These are phyloP conservation scores for Bombylius major DNA, from an alignment of 2,888 invertebrate genomes.

Conservation along the genomic window DNA sequence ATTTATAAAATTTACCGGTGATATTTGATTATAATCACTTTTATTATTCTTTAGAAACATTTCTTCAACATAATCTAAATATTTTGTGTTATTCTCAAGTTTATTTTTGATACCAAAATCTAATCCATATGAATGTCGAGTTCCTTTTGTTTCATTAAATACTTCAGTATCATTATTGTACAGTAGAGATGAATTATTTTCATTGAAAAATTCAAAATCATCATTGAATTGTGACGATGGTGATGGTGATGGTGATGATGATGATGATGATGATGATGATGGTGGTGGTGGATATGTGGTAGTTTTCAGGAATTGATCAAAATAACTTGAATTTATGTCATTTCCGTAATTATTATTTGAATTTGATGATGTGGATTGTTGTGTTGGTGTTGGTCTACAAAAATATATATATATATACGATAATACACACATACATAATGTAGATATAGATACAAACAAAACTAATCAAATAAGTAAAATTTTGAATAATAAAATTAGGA, in stretches of 20 bases:
- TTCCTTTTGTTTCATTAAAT: constrained; percentile 13
- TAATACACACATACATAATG: not conserved
- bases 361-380: not conserved
- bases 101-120: constrained; percentile 17
- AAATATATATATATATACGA: not conserved
- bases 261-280: not conserved
- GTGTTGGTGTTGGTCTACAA: not conserved
- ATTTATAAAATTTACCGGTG: not conserved
- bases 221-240: not conserved
- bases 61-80: constrained; percentile 40
- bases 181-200: constrained; percentile 2
- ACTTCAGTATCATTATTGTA: constrained; percentile 15
- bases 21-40: not conserved
- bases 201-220: constrained; percentile 9
- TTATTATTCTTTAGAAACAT: constrained; percentile 25
- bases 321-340: constrained; percentile 18
- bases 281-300: constrained; percentile 20
- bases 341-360: not conserved
- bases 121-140: constrained; percentile 11
- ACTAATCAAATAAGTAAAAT: too few relatives aligned
- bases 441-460: too few relatives aligned
- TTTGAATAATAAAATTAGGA: too few relatives aligned
- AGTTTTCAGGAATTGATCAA: constrained; percentile 41
- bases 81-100: constrained; percentile 26
- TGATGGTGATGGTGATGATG: constrained; percentile 3